phyloP scores from a whole-genome alignment of 2,113 vertebrate genomes.

The Poeciliopsis turrubarensis region DNA sequence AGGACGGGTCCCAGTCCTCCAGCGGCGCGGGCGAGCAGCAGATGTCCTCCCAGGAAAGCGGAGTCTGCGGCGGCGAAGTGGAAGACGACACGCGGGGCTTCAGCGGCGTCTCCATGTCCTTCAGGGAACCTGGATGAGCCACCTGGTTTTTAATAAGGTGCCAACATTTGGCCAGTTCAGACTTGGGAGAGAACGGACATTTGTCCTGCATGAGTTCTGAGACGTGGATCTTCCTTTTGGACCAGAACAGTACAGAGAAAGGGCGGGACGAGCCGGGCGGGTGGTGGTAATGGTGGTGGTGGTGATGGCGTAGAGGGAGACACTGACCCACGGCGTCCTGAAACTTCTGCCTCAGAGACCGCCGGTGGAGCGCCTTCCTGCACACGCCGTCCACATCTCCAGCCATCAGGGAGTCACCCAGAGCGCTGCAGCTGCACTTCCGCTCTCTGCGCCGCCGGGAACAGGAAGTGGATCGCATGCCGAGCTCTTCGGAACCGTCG shows the following conservation, averaged over 20 bases:
- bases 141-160: conserved; percentile 92
- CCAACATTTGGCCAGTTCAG: conserved; percentile 93
- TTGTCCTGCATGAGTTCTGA: conserved; percentile 95
- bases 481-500: conserved; percentile 67
- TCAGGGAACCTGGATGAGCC: conserved; percentile 69
- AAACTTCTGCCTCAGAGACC: conserved; percentile 93
- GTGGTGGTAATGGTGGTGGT: conserved; percentile 81
- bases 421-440: conserved; percentile 86
- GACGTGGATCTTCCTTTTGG: conserved; percentile 95
- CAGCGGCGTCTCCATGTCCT: conserved; percentile 77
- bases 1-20: conserved; percentile 90
- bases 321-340: conserved; percentile 96
- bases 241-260: conserved; percentile 83
- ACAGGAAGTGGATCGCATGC: conserved; percentile 74
- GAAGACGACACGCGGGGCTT: conserved; percentile 65
- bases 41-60: conserved; percentile 79
- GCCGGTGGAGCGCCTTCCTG: conserved; percentile 84
- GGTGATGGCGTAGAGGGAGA: conserved; percentile 88
- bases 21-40: conserved; percentile 67
- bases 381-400: conserved; percentile 85
- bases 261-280: conserved; percentile 65
- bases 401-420: conserved; percentile 66
- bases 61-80: conserved; percentile 70
- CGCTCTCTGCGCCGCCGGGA: conserved; percentile 85
- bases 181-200: conserved; percentile 92